A percentile compares a stretch with the other conserved stretches of the same genome.
Conservation (phyloP, 2,797 vertebrate species). For the Kryptopterus vitreolus region DNA sequence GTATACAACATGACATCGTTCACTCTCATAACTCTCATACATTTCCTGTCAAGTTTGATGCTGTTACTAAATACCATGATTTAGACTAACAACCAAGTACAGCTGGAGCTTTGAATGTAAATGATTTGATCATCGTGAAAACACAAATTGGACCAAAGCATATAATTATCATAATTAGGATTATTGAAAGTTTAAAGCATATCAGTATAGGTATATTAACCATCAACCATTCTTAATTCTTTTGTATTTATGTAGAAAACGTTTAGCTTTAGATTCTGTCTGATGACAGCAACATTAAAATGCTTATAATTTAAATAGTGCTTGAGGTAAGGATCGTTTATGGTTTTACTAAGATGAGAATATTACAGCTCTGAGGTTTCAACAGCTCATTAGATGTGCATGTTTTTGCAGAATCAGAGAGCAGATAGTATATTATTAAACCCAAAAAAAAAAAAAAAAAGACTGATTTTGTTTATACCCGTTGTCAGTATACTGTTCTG, state of each 20-base stretch:
- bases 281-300: background rate
- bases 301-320: background rate
- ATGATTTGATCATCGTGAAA: background rate
- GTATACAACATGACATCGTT: background rate
- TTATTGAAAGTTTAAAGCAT: background rate
- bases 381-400: background rate
- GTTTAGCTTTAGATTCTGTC: background rate
- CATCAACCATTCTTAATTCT: background rate
- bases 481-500: background rate
- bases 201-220: background rate
- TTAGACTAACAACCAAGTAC: background rate
- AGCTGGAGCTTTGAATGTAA: background rate
- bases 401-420: background rate
- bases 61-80: background rate
- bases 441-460: no score
- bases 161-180: background rate
- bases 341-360: background rate
- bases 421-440: constrained; percentile 6
- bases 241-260: background rate
- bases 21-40: background rate
- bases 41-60: background rate
- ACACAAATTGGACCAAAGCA: background rate
- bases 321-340: background rate
- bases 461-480: background rate
- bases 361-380: background rate